Evolutionary conservation across 2,888 invertebrate genomes (phyloP), one percentile per base, ranked within the genome.

Genomic region (Rhabditophanes sp.): DNA sequence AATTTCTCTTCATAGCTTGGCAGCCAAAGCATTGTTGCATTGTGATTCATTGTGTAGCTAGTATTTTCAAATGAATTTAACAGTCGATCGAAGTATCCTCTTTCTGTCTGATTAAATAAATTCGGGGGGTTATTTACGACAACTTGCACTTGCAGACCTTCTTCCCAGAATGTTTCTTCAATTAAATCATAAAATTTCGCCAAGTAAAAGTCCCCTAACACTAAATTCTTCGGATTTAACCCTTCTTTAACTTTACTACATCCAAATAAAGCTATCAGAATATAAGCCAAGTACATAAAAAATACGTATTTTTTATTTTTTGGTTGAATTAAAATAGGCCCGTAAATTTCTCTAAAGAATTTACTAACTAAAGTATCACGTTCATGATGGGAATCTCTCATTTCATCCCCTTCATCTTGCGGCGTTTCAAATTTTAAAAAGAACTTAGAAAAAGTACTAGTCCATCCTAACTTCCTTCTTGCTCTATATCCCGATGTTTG

Each of bases 141-240:
- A 8, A 61, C 54, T 44, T 61, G 61, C 51, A 61, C 50, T 37
- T 61, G 61, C n/a, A 61, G 50, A 52, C 55, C 61, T 45, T 61
- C 61, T 33, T 50, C 37, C 61, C 61, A 61, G 35, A 61, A 57
- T 5, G 61, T 61, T 29, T 61, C 59, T 32, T 60, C 56, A 24
- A 61, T 60, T 12, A 62, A 42, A 22, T 38, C 35, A 37, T 61
- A 61, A 39, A 62, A 61, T 19, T 56, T 48, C 21, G 46, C 47
- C 7, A 61, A 42, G 28, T 61, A 61, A 41, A 61, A 61, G 12
- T 41, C 40, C 18, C 48, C 42, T 8, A 54, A 46, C 15, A 60
- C 53, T 9, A 60, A 39, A 24, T 53, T 50, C 35, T 53, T 53
- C 4, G 56, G 59, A 31, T 56, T 50, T 20, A 47, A 35, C 6